phyloP scores from a whole-genome alignment of 2,888 invertebrate genomes.

The Pseudococcus jackbeardsleyi region DNA sequence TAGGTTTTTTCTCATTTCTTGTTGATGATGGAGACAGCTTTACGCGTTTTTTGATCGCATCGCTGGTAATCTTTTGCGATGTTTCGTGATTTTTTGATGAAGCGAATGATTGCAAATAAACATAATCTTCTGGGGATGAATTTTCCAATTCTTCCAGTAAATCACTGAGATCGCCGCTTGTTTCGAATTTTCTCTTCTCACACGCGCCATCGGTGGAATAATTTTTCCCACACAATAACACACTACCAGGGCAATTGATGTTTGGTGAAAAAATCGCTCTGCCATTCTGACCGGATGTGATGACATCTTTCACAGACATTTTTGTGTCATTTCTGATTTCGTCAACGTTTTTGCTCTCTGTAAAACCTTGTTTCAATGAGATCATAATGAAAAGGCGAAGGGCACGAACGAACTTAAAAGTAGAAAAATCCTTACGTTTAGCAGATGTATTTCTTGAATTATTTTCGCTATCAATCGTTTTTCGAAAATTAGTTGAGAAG shows the following conservation, averaged over 20 bases:
- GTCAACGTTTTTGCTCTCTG: neutral
- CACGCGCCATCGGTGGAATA: slow-evolving; percentile 77
- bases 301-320: neutral
- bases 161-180: slow-evolving; percentile 28
- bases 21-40: neutral
- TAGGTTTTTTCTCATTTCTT: neutral
- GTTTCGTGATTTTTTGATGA: neutral
- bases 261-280: neutral
- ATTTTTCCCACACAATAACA: slow-evolving; percentile 80
- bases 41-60: neutral
- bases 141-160: slow-evolving; percentile 60
- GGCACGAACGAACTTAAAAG: neutral
- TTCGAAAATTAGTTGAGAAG: slow-evolving; percentile 78
- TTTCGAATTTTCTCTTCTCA: slow-evolving; percentile 21
- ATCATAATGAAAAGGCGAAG: neutral
- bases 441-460: neutral
- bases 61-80: neutral
- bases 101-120: slow-evolving; percentile 2
- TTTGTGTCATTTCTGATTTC: neutral
- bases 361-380: neutral
- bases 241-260: neutral
- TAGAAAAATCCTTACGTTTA: neutral
- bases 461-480: neutral
- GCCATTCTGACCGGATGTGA: neutral
- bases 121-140: slow-evolving; percentile 17